phyloP scores from a whole-genome alignment of 2,797 vertebrate species.

The Ambastaia sidthimunki region DNA sequence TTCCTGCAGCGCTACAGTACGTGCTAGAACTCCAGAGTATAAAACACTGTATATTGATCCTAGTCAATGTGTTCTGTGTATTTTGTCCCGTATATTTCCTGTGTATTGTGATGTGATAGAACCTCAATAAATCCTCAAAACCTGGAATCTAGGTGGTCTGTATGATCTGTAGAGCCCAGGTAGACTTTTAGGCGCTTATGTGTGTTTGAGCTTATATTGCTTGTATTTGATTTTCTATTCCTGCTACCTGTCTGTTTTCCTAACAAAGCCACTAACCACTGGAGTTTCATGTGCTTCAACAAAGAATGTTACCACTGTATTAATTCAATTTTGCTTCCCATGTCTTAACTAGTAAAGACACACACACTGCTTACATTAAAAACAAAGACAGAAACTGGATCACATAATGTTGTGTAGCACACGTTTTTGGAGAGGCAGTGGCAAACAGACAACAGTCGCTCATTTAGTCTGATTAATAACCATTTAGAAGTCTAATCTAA shows the following conservation, averaged over 20 bases:
- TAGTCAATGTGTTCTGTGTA: neutral
- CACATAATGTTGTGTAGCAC: neutral
- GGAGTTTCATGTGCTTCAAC: neutral
- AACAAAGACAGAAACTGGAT: constrained; percentile 6
- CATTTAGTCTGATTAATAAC: constrained; percentile 44
- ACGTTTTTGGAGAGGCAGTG: neutral
- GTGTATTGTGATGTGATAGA: neutral
- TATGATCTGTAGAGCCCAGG: neutral
- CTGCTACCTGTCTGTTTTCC: neutral
- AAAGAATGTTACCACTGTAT: neutral
- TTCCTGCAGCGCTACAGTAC: neutral
- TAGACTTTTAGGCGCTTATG: neutral
- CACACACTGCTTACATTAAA: neutral
- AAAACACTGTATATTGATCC: constrained; percentile 2
- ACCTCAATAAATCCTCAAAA: constrained; percentile 27
- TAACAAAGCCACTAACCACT: neutral
- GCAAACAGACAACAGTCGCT: constrained; percentile 20
- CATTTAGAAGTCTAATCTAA: constrained; percentile 45
- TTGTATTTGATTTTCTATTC: constrained; percentile 1
- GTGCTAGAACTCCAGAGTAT: neutral
- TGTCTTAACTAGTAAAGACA: neutral
- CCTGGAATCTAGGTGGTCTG: neutral
- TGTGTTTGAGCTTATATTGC: neutral
- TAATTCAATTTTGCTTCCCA: neutral
- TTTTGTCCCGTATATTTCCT: neutral